Percentiles rank a stretch among this genome's conserved stretches.
Evolutionary conservation across 2,888 invertebrate genomes (phyloP).

Genomic region (Diabrotica balteata): DNA sequence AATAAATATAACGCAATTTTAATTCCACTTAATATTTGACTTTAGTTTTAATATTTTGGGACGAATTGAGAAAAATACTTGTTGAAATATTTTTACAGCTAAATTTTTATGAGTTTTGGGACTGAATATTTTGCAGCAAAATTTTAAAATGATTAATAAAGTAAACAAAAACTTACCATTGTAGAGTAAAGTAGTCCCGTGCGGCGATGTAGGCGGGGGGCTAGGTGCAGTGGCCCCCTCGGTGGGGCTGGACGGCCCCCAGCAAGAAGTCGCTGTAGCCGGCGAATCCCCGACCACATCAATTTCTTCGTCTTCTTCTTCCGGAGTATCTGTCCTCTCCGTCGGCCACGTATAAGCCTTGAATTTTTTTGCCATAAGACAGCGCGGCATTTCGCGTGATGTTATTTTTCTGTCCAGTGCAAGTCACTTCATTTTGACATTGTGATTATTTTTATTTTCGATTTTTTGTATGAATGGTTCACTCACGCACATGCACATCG

Average conservation of each 20-base stretch:
- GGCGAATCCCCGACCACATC: slow-evolving; percentile 81
- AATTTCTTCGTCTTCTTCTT: slow-evolving; percentile 81
- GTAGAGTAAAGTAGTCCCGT: slow-evolving; percentile 77
- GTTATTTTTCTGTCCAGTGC: background rate
- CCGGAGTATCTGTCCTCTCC: slow-evolving; percentile 52
- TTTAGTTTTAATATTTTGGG: too few relatives aligned
- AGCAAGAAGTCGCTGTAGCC: slow-evolving; percentile 62
- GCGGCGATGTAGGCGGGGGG: slow-evolving; percentile 73
- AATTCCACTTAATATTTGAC: too few relatives aligned
- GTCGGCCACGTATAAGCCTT: slow-evolving; percentile 84
- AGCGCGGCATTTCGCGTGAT: slow-evolving; percentile 77
- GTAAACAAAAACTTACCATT: slow-evolving; percentile 68
- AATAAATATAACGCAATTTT: too few relatives aligned
- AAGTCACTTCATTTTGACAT: slow-evolving; percentile 27
- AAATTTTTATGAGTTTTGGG: too few relatives aligned
- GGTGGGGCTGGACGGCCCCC: slow-evolving; percentile 78
- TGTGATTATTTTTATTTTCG: slow-evolving; percentile 6
- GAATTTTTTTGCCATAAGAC: slow-evolving; percentile 96
- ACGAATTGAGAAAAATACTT: too few relatives aligned
- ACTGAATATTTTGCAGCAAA: too few relatives aligned
- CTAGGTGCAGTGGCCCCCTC: slow-evolving; percentile 79
- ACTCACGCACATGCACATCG: slow-evolving; percentile 37
- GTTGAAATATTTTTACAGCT: too few relatives aligned
- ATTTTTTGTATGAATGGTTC: slow-evolving; percentile 18
- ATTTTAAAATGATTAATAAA: too few relatives aligned